These are phyloP conservation scores for Danio kyathit DNA, from an alignment of 2,797 vertebrate genomes.

Conservation along the genomic window DNA sequence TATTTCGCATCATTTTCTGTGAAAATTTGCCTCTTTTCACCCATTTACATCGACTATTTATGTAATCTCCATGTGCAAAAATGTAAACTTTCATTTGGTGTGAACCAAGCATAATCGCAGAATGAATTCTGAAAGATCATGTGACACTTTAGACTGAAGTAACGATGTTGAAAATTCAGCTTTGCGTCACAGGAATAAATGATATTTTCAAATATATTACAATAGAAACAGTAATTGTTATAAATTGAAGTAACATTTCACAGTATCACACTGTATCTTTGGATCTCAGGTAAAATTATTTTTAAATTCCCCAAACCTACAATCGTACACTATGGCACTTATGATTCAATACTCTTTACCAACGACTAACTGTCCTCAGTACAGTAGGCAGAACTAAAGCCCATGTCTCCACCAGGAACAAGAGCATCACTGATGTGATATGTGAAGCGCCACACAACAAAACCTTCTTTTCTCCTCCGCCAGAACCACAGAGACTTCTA, in stretches of 20 bases:
- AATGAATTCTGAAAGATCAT: not conserved
- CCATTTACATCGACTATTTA: too few relatives aligned
- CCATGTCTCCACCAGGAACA: constrained; percentile 48
- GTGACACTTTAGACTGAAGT: not conserved
- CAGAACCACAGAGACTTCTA: constrained; percentile 66
- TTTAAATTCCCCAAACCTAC: too few relatives aligned
- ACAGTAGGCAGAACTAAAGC: not conserved
- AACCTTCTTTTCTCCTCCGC: constrained; percentile 61
- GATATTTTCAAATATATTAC: not conserved
- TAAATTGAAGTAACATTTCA: not conserved
- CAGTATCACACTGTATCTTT: not conserved
- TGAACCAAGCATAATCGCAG: too few relatives aligned
- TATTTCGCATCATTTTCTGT: too few relatives aligned
- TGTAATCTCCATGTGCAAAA: too few relatives aligned
- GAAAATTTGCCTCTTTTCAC: too few relatives aligned
- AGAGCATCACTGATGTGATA: constrained; percentile 57
- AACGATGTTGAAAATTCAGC: not conserved
- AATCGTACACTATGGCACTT: too few relatives aligned
- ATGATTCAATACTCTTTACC: not conserved
- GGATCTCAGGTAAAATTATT: too few relatives aligned
- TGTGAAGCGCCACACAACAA: constrained; percentile 64
- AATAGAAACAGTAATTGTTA: too few relatives aligned
- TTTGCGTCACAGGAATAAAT: not conserved
- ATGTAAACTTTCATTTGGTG: too few relatives aligned
- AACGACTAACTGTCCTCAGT: not conserved